phyloP scores from a whole-genome alignment of 2,113 vertebrate species.

The Sporophila hypoxantha region DNA sequence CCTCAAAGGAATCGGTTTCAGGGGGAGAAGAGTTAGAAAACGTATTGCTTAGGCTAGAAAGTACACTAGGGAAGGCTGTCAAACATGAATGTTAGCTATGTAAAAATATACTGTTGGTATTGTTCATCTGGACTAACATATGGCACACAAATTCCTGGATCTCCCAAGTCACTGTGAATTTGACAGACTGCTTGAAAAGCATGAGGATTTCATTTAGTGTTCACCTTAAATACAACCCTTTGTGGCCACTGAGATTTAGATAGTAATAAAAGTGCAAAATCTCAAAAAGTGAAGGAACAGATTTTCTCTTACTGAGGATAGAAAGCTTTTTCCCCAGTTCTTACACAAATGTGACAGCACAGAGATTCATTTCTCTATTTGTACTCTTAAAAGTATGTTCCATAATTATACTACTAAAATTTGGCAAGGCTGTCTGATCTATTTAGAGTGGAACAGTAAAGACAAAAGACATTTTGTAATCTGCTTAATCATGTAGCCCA shows the following conservation, averaged over 20 bases:
- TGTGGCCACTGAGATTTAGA: not conserved
- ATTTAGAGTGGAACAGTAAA: not conserved
- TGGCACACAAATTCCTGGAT: not conserved
- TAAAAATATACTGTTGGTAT: not conserved
- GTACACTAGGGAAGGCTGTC: not conserved
- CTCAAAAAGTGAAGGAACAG: not conserved
- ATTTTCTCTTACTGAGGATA: not conserved
- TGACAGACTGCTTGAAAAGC: not conserved
- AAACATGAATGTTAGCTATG: not conserved
- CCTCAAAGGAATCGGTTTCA: not conserved
- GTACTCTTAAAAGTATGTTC: not conserved
- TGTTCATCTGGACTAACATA: not conserved
- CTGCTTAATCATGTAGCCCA: not conserved
- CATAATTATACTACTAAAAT: not conserved
- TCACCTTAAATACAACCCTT: not conserved
- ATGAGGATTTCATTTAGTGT: not conserved
- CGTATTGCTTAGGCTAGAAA: not conserved
- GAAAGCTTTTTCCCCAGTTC: not conserved
- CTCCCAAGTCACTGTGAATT: not conserved
- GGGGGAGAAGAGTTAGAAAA: not conserved
- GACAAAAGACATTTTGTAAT: slow-evolving; percentile 1
- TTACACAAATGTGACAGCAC: not conserved
- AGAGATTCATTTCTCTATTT: not conserved
- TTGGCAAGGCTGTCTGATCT: not conserved
- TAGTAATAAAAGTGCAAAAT: not conserved